Percentiles rank a stretch among this genome's conserved stretches.
Conservation (phyloP, 2,888 invertebrate species). For the Morpho achilles region DNA sequence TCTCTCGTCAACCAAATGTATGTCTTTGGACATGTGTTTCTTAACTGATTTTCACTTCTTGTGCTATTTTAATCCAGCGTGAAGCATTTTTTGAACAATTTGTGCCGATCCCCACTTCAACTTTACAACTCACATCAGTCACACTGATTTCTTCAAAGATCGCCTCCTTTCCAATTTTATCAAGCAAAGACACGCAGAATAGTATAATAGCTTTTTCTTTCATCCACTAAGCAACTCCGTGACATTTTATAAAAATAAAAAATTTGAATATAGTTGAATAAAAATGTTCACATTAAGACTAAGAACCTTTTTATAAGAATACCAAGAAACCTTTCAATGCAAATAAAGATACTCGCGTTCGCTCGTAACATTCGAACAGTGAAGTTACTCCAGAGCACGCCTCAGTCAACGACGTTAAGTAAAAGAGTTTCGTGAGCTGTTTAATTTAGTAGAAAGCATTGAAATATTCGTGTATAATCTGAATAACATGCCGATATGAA, state of each 20-base stretch:
- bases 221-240: too few species aligned
- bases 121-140: too few species aligned
- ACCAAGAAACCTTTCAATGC: slow-evolving; percentile 23
- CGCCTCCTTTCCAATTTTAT: too few species aligned
- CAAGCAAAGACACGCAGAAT: too few species aligned
- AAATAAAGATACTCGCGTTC: slow-evolving; percentile 28
- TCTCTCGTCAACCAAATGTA: too few species aligned
- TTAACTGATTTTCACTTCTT: too few species aligned
- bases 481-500: slow-evolving; percentile 79
- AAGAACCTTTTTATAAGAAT: slow-evolving; percentile 5
- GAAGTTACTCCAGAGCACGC: slow-evolving; percentile 36
- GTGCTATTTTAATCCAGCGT: too few species aligned
- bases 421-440: slow-evolving; percentile 74
- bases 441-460: slow-evolving; percentile 78
- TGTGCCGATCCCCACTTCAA: too few species aligned
- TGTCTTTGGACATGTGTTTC: too few species aligned
- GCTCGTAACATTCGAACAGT: slow-evolving; percentile 36
- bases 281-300: not conserved
- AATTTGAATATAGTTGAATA: not conserved
- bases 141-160: too few species aligned
- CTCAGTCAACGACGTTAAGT: slow-evolving; percentile 58
- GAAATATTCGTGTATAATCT: slow-evolving; percentile 79
- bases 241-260: not conserved
- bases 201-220: too few species aligned
- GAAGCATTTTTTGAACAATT: too few species aligned